Evolutionary conservation across 53 echinoderm and acorn worm species (phyloP), one percentile per base, ranked within the genome.

Genomic region (Actinopyga echinites): DNA sequence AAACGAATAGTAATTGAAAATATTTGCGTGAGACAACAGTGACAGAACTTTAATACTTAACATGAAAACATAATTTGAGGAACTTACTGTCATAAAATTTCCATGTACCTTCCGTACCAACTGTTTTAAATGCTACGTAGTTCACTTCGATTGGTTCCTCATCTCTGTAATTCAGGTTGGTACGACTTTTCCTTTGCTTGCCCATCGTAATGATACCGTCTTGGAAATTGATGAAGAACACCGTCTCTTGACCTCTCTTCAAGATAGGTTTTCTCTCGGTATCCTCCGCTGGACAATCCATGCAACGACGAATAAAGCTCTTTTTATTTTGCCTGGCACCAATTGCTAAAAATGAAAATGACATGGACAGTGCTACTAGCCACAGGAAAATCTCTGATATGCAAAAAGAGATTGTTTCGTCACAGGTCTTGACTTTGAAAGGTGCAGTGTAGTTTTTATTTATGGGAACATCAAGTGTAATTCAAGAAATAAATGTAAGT

Each of bases 51-150:
- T n/a, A n/a, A n/a, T n/a, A n/a, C n/a, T n/a, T n/a, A n/a, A n/a
- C n/a, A n/a, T n/a, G n/a, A n/a, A n/a, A n/a, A n/a, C n/a, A n/a
- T n/a, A n/a, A n/a, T n/a, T n/a, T 49, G 17, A 49, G 49, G 36
- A 10, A 55, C 77, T 77, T 31, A 77, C 77, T 77, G 55, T 77
- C 77, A 21, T 15, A 77, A 49, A 77, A 77, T 3, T 77, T 77
- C 77, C 77, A 77, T 13, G 54, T 77, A 3, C 77, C 77, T 5
- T 13, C 54, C 12, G 10, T 30, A 30, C 77, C 77, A 32, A 77
- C 56, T 7, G 77, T 77, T 32, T 77, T 77, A 31, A 77, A 56
- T 25, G 30, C 77, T 10, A 77, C 31, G 45, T 77, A 77, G 4
- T 77, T 23, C 20, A 77, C 77, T 22, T 30, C 10, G 53, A 77